Percentiles rank a stretch among this genome's conserved stretches.
Conservation (phyloP, 1,140 invertebrate species). For the Brachionus paranguensis region DNA sequence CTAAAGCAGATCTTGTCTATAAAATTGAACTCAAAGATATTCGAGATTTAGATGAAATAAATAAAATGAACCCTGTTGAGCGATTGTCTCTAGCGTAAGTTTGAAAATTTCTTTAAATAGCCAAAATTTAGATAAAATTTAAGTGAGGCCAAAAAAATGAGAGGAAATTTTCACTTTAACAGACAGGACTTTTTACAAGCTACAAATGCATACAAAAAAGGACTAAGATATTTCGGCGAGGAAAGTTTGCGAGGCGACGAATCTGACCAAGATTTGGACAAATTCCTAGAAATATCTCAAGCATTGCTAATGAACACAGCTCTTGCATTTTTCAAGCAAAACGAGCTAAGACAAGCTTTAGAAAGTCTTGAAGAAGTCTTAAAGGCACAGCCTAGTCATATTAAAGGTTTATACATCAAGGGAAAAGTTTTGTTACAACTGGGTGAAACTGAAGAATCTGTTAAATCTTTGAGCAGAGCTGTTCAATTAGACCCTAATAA, state of each 20-base stretch:
- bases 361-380: conserved; percentile 7
- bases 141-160: conserved; percentile 21
- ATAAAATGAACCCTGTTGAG: conserved; percentile 7
- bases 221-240: neutral
- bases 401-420: conserved; percentile 19
- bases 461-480: neutral
- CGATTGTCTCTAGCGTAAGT: conserved; percentile 29
- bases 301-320: conserved; percentile 30
- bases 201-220: conserved; percentile 23
- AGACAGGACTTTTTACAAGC: conserved; percentile 25
- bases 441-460: conserved; percentile 22
- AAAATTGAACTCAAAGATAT: conserved; percentile 20
- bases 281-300: conserved; percentile 27
- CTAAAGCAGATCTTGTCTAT: conserved; percentile 14
- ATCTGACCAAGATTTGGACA: neutral
- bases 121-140: neutral
- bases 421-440: conserved; percentile 31
- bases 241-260: neutral
- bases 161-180: conserved; percentile 31
- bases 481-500: conserved; percentile 23
- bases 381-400: neutral
- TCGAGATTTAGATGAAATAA: neutral
- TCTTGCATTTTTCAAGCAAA: neutral
- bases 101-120: neutral
- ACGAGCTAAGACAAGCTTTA: neutral